Conservation (phyloP, 2,888 invertebrate genomes). For the Cyrtodaria siliqua region DNA sequence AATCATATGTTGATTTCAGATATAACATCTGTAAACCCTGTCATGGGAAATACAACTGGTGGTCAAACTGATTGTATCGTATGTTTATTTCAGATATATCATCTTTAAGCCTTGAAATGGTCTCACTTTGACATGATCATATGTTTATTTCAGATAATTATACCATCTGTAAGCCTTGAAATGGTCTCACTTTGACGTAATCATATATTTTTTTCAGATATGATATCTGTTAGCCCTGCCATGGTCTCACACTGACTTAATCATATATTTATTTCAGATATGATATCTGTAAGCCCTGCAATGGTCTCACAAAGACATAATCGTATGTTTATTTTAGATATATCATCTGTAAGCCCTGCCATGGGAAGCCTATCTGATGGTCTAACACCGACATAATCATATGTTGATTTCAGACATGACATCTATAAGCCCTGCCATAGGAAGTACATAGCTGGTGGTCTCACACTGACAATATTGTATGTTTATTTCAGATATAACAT, state of each 20-base stretch:
- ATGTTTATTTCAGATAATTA: too few species aligned
- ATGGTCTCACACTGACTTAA: slow-evolving; percentile 69
- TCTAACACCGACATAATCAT: too few species aligned
- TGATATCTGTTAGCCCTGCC: slow-evolving; percentile 58
- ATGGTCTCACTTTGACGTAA: too few species aligned
- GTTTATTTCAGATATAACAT: slow-evolving; percentile 54
- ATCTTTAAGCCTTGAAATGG: slow-evolving; percentile 62
- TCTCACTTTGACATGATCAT: too few species aligned
- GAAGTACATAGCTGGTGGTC: too few species aligned
- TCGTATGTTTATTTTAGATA: too few species aligned
- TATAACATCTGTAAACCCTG: slow-evolving; percentile 64
- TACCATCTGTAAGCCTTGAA: too few species aligned
- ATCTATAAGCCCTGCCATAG: slow-evolving; percentile 61
- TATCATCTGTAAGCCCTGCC: slow-evolving; percentile 63
- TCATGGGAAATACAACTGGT: slow-evolving; percentile 56
- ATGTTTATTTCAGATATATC: slow-evolving; percentile 57
- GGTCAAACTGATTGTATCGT: too few species aligned
- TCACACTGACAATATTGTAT: too few species aligned
- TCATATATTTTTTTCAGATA: background rate
- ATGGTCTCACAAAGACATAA: too few species aligned
- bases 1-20: too few species aligned
- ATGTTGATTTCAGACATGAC: slow-evolving; percentile 57
- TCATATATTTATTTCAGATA: background rate
- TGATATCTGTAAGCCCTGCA: too few species aligned
- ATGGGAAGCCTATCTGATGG: slow-evolving; percentile 58